Conservation (phyloP, 2,888 invertebrate genomes). For the Drosophila neotestacea region DNA sequence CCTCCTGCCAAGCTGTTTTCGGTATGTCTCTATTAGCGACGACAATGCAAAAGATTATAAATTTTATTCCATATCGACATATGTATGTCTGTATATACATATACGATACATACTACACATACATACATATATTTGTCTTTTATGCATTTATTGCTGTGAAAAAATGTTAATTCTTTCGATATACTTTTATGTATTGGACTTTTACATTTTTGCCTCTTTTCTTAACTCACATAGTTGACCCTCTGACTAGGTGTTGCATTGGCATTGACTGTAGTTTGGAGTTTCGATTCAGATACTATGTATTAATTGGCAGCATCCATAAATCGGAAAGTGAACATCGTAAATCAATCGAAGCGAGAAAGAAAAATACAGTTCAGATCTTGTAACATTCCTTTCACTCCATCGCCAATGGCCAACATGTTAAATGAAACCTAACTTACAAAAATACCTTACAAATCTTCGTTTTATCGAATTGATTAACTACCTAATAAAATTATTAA, state of each 20-base stretch:
- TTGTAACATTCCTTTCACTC: neutral
- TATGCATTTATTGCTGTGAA: slow-evolving; percentile 81
- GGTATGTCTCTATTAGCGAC: slow-evolving; percentile 77
- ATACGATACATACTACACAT: neutral
- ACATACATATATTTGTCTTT: slow-evolving; percentile 57
- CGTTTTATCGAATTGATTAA: too few relatives aligned
- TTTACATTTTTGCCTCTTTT: slow-evolving; percentile 60
- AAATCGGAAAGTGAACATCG: slow-evolving; percentile 65
- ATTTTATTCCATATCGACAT: slow-evolving; percentile 62
- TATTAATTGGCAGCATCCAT: slow-evolving; percentile 71
- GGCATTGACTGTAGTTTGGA: slow-evolving; percentile 24
- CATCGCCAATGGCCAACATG: too few relatives aligned
- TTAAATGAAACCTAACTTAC: too few relatives aligned
- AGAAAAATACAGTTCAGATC: slow-evolving; percentile 3
- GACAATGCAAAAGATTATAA: slow-evolving; percentile 76
- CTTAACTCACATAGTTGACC: slow-evolving; percentile 55
- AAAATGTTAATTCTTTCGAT: slow-evolving; percentile 77
- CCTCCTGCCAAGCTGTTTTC: slow-evolving; percentile 40
- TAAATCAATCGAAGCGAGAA: slow-evolving; percentile 69
- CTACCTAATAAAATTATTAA: too few relatives aligned
- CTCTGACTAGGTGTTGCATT: slow-evolving; percentile 35
- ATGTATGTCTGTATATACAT: neutral
- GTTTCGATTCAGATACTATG: slow-evolving; percentile 57
- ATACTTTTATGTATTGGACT: slow-evolving; percentile 71
- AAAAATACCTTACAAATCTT: too few relatives aligned